Evolutionary conservation across 2,888 invertebrate genomes (phyloP), one percentile per base, ranked within the genome.

Genomic region (Noctuana brunneofusca): DNA sequence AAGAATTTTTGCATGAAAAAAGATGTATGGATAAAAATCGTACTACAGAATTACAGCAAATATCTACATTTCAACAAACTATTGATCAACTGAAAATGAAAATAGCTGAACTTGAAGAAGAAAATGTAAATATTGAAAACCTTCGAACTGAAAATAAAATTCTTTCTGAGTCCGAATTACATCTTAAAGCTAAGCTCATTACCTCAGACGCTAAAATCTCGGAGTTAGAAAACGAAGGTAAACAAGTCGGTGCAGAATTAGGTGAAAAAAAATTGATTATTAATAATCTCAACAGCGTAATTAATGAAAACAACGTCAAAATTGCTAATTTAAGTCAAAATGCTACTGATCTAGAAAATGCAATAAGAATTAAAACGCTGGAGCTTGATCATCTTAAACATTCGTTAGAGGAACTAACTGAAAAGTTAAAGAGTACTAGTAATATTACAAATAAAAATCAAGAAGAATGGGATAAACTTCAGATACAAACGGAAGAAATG

Each of bases 201-300:
- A 68, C 75, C 0, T 83, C 84, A 9, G 84, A 87, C 64, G 59
- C 68, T 0, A 91, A 87, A 72, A 83, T 84, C 18, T 68, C 79
- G 4, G 75, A 79, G 57, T 73, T 93, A 48, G 91, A 92, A 68
- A 79, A 83, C 68, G 88, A 89, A 66, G 79, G 92, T 62, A 80
- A 79, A 2, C 83, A 81, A 54, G 64, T 92, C 6, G 74, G 83
- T 43, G 69, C 79, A 5, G 83, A 85, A 30, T 81, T 91, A 2
- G 84, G 83, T 46, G 92, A 92, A 70, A 86, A 92, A 67, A 85
- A 88, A 69, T 72, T 73, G n/a, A 65, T 85, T 11, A 87, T 89
- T 57, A 81, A 87, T 65, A 69, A 69, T 4, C 74, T 89, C 4
- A 86, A 88, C 67, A 53, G 64, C 9, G 81, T 80, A 11, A 67